Percentiles rank a stretch among this genome's conserved stretches.
Evolutionary conservation across 2,888 invertebrate species (phyloP).

Genomic region (Drosophila silvestris): DNA sequence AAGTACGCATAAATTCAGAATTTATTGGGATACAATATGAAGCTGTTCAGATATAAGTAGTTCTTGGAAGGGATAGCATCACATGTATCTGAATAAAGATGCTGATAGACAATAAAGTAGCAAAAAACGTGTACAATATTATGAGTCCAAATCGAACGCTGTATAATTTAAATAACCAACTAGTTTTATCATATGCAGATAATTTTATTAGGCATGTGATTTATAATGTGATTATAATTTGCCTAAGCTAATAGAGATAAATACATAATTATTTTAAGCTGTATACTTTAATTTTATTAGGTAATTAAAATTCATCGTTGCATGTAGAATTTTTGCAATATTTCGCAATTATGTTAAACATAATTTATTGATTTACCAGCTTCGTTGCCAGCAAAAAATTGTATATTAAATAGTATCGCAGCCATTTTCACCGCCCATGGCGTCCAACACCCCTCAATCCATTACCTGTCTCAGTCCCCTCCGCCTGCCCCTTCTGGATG

Average conservation of each 20-base stretch:
- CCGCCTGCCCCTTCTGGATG: conserved; percentile 7
- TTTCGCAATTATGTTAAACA: neutral
- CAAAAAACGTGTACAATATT: neutral
- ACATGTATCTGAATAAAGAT: neutral
- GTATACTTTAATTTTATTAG: neutral
- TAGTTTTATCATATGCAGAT: neutral
- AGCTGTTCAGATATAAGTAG: too few species aligned
- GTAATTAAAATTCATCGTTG: too few species aligned
- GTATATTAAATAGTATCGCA: neutral
- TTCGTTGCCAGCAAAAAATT: neutral
- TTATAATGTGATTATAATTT: neutral
- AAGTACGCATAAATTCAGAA: neutral
- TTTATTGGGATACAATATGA: neutral
- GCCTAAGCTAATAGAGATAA: neutral
- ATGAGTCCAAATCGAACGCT: accelerated
- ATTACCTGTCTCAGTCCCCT: neutral
- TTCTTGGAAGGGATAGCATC: neutral
- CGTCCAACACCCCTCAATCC: neutral
- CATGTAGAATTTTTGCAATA: neutral
- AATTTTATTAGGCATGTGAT: neutral
- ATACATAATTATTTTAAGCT: neutral
- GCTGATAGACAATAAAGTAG: neutral
- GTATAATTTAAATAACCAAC: neutral
- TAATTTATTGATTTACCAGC: conserved; percentile 1
- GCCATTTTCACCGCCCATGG: neutral